Evolutionary conservation across 2,888 invertebrate genomes (phyloP).

Genomic region (Diarsia rubi): DNA sequence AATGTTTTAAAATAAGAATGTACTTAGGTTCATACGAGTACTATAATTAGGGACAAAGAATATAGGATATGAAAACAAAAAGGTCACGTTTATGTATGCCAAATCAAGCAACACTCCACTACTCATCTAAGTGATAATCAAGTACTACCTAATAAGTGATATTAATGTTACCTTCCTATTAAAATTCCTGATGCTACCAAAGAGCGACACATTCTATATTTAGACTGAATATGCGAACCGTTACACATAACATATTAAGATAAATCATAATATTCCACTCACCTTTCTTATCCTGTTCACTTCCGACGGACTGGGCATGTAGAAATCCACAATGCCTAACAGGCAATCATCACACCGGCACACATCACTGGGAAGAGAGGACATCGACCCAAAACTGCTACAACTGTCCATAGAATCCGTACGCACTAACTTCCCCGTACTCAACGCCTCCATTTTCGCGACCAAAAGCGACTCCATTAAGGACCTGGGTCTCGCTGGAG

Average conservation of each 20-base stretch:
- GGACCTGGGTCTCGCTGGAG: constrained; percentile 93
- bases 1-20: neutral
- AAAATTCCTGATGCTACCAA: neutral
- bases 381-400: constrained; percentile 93
- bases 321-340: constrained; percentile 95
- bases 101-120: constrained; percentile 7
- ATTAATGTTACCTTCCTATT: constrained; percentile 4
- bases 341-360: constrained; percentile 96
- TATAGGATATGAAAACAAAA: neutral
- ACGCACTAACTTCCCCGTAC: constrained; percentile 91
- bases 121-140: too few species aligned
- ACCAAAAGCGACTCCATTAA: constrained; percentile 95
- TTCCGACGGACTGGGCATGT: constrained; percentile 90
- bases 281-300: constrained; percentile 92
- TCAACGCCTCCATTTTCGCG: constrained; percentile 95
- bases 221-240: neutral
- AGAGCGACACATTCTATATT: constrained; percentile 8
- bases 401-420: constrained; percentile 95
- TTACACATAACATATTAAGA: neutral
- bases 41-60: neutral
- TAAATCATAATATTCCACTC: constrained; percentile 60
- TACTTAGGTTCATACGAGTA: neutral
- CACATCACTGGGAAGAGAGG: constrained; percentile 93
- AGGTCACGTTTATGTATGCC: neutral
- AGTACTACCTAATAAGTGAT: too few species aligned